Evolutionary conservation across 2,888 invertebrate species (phyloP).

Genomic region (Macroteleia sp.): DNA sequence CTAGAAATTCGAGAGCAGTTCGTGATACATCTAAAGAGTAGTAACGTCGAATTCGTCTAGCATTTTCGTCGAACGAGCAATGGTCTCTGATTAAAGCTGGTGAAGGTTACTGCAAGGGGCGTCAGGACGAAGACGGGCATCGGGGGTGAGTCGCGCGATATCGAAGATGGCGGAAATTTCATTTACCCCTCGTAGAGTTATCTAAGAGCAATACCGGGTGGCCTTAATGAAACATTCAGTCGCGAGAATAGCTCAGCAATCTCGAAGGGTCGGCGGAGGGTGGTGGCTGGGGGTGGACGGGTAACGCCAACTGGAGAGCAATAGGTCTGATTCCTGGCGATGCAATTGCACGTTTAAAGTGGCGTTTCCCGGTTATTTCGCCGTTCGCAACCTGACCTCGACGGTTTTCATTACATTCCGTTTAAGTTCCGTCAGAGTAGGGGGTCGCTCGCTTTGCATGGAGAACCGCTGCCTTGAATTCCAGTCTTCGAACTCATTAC

Average conservation of each 20-base stretch:
- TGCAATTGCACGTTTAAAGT: slow-evolving; percentile 84
- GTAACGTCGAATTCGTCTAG: slow-evolving; percentile 76
- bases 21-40: slow-evolving; percentile 63
- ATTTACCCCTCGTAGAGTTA: slow-evolving; percentile 84
- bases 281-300: slow-evolving; percentile 64
- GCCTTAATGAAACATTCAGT: slow-evolving; percentile 84
- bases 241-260: slow-evolving; percentile 84
- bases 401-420: slow-evolving; percentile 67
- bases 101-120: slow-evolving; percentile 54
- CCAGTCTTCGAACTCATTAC: slow-evolving; percentile 72
- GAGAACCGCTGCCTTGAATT: slow-evolving; percentile 71
- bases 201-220: slow-evolving; percentile 84
- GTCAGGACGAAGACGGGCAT: slow-evolving; percentile 56
- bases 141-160: slow-evolving; percentile 75
- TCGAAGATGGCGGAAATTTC: slow-evolving; percentile 84
- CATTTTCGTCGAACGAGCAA: slow-evolving; percentile 76
- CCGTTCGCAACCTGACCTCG: slow-evolving; percentile 75
- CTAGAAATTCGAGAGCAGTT: slow-evolving; percentile 63
- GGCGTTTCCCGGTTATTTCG: slow-evolving; percentile 82
- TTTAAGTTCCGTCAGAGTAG: slow-evolving; percentile 53
- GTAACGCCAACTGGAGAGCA: slow-evolving; percentile 73
- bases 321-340: slow-evolving; percentile 83
- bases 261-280: slow-evolving; percentile 80
- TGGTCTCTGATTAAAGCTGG: slow-evolving; percentile 81
- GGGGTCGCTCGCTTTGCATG: slow-evolving; percentile 47